phyloP scores from a whole-genome alignment of 2,888 invertebrate genomes.

The Volucella bombylans region DNA sequence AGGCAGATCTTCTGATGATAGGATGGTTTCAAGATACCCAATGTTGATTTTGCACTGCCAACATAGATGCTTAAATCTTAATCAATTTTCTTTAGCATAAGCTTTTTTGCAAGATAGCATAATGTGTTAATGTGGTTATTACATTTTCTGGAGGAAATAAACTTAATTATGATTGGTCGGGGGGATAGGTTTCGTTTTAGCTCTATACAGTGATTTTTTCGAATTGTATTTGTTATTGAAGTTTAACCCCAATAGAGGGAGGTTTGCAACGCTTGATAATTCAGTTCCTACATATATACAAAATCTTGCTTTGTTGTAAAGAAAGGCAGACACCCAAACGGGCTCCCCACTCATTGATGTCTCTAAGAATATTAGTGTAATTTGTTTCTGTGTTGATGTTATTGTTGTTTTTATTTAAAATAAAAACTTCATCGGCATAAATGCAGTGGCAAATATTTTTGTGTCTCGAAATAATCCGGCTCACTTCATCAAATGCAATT shows the following conservation, averaged over 20 bases:
- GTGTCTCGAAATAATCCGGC: not conserved
- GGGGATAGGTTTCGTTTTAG: not conserved
- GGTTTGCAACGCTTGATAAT: no score
- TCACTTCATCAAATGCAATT: conserved; percentile 7
- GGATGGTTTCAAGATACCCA: not conserved
- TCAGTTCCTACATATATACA: not conserved
- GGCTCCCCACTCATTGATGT: not conserved
- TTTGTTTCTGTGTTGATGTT: not conserved
- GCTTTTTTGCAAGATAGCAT: not conserved
- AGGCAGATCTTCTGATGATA: conserved; percentile 8
- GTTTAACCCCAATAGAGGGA: not conserved
- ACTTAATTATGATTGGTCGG: conserved; percentile 15
- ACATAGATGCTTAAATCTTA: conserved; percentile 9
- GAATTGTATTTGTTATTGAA: not conserved
- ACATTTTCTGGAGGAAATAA: not conserved
- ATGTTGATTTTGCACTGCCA: not conserved
- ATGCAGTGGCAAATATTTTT: conserved; percentile 14
- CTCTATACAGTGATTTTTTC: not conserved
- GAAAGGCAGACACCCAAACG: not conserved
- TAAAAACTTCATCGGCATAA: not conserved
- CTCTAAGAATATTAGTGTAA: not conserved
- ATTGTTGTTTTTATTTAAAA: not conserved
- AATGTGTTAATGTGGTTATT: conserved; percentile 4
- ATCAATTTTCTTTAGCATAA: conserved; percentile 13
- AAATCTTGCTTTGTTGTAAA: not conserved